Evolutionary conservation across 2,888 invertebrate genomes (phyloP).

Genomic region (Embidobia sp.): DNA sequence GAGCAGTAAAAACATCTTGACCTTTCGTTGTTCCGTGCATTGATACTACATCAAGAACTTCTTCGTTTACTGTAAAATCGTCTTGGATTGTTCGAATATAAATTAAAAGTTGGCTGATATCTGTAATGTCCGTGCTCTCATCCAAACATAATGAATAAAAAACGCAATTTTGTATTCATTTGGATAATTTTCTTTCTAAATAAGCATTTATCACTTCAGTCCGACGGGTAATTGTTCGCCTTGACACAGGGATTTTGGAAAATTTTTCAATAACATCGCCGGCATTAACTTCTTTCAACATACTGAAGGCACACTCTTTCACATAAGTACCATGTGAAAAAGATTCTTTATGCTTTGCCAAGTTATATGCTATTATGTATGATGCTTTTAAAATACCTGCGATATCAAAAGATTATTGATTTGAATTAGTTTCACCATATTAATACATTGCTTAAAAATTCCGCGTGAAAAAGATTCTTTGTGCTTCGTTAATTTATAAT

Average conservation of each 20-base stretch:
- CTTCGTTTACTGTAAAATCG: slow-evolving; percentile 20
- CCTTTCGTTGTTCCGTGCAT: slow-evolving; percentile 11
- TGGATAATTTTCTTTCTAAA: slow-evolving; percentile 17
- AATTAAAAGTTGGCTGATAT: slow-evolving; percentile 45
- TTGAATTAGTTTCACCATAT: too few species aligned
- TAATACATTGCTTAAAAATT: too few species aligned
- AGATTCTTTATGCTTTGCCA: neutral
- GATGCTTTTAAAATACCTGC: neutral
- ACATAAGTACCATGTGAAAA: neutral
- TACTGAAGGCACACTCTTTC: neutral
- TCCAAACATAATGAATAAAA: slow-evolving; percentile 36
- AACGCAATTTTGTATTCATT: neutral
- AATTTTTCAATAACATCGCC: neutral
- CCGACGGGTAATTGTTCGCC: slow-evolving; percentile 5
- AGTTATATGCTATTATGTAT: neutral
- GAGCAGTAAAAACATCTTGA: neutral
- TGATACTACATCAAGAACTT: slow-evolving; percentile 23
- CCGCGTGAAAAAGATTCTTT: too few species aligned
- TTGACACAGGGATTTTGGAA: neutral
- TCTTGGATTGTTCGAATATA: slow-evolving; percentile 29
- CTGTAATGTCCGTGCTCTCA: slow-evolving; percentile 31
- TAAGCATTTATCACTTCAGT: slow-evolving; percentile 15
- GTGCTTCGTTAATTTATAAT: too few species aligned
- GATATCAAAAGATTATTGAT: too few species aligned
- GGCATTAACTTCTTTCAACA: neutral